Evolutionary conservation across 2,113 vertebrate species (phyloP).

Genomic region (Oncorhynchus kisutch): DNA sequence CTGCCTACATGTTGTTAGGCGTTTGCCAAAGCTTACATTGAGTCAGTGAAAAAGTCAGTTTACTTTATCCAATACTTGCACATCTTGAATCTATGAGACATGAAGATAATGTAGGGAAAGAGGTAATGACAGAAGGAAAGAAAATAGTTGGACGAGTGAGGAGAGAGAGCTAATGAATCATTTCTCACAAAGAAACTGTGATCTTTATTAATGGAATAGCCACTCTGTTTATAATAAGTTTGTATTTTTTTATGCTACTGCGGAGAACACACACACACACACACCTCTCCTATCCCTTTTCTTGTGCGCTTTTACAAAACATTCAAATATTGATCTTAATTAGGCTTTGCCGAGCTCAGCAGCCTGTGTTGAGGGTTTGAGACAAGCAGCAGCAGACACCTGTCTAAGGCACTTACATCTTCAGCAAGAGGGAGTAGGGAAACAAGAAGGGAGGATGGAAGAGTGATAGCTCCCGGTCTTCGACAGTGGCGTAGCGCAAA

Average conservation of each 20-base stretch:
- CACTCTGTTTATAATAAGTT: constrained; percentile 41
- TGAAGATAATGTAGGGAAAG: constrained; percentile 1
- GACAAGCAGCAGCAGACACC: constrained; percentile 73
- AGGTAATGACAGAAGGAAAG: too few species aligned
- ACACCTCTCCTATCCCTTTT: constrained; percentile 29
- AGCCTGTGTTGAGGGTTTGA: constrained; percentile 71
- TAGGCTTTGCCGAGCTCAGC: constrained; percentile 81
- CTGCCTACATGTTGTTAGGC: too few species aligned
- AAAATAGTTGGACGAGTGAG: neutral
- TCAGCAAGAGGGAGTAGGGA: constrained; percentile 41
- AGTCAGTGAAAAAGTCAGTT: too few species aligned
- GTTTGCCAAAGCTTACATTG: too few species aligned
- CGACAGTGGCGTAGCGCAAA: constrained; percentile 35
- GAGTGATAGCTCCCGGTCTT: constrained; percentile 70
- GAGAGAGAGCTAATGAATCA: constrained; percentile 38
- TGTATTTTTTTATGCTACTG: too few species aligned
- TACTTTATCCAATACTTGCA: too few species aligned
- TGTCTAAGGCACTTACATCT: constrained; percentile 74
- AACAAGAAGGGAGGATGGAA: constrained; percentile 33
- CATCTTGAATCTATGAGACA: neutral
- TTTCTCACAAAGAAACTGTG: constrained; percentile 26
- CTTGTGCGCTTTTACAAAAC: constrained; percentile 72
- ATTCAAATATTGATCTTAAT: constrained; percentile 85
- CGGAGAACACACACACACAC: too few species aligned
- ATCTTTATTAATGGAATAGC: constrained; percentile 54